Evolutionary conservation across 92 coral and sea anemone genomes (phyloP).

Genomic region (Nematostella vectensis): DNA sequence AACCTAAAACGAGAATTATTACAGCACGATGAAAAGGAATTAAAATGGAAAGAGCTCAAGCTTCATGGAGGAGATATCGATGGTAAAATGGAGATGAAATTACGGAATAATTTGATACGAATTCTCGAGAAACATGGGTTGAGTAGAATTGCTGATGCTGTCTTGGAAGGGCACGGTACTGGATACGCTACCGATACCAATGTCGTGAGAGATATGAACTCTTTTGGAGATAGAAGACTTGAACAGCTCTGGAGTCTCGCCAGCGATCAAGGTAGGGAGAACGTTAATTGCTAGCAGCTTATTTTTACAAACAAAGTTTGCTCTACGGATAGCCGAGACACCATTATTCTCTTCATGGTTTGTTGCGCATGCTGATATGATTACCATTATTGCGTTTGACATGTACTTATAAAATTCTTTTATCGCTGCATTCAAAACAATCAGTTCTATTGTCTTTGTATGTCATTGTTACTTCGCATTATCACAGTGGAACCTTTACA

Average conservation of each 20-base stretch:
- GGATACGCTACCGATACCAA: slow-evolving; percentile 35
- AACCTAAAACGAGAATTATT: slow-evolving; percentile 49
- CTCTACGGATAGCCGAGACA: no score
- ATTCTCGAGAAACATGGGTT: slow-evolving; percentile 58
- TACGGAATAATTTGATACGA: slow-evolving; percentile 51
- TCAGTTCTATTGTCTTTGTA: no score
- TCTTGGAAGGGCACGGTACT: neutral
- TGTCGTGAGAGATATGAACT: slow-evolving; percentile 16
- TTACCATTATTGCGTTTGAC: no score
- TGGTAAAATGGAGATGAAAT: slow-evolving; percentile 68
- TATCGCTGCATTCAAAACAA: no score
- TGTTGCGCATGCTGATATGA: no score
- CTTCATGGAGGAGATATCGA: slow-evolving; percentile 70
- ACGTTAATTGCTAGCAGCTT: neutral
- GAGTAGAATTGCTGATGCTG: slow-evolving; percentile 10
- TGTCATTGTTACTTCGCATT: no score
- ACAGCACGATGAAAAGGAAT: slow-evolving; percentile 70
- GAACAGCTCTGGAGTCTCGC: slow-evolving; percentile 67
- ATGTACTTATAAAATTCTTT: no score
- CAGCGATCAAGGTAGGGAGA: slow-evolving; percentile 55
- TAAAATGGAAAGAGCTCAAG: slow-evolving; percentile 74
- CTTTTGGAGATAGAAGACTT: slow-evolving; percentile 56
- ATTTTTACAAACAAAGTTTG: no score
- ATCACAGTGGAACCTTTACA: no score
- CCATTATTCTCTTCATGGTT: no score